phyloP scores from a whole-genome alignment of 2,888 invertebrate genomes.

The Toxonevra muliebris region DNA sequence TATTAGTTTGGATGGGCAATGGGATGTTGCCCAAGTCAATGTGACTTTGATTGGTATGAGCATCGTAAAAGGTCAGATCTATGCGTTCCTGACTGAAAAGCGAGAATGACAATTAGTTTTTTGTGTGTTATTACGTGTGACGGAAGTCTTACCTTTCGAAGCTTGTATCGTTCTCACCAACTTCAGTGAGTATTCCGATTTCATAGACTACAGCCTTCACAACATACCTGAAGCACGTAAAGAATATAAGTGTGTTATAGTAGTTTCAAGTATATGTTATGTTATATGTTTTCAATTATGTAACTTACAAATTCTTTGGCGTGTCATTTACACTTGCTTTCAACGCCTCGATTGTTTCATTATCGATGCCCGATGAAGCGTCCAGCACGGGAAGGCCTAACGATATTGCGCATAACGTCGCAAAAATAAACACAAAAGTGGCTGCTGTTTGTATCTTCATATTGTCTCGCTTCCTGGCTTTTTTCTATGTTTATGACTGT shows the following conservation, averaged over 20 bases:
- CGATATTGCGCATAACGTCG: conserved; percentile 48
- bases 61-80: conserved; percentile 68
- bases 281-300: no score
- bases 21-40: conserved; percentile 68
- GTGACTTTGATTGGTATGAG: conserved; percentile 65
- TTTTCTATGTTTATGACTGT: no score
- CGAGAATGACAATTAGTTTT: neutral
- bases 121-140: no score
- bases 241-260: no score
- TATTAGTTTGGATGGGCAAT: conserved; percentile 68
- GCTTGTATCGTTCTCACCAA: conserved; percentile 64
- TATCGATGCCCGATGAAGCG: conserved; percentile 52
- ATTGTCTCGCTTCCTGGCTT: conserved; percentile 14
- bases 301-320: conserved; percentile 61
- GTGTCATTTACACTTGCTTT: conserved; percentile 53
- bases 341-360: conserved; percentile 56
- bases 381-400: conserved; percentile 55
- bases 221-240: conserved; percentile 64
- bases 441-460: conserved; percentile 48
- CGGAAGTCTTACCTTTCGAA: conserved; percentile 51
- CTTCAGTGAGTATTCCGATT: conserved; percentile 70
- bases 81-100: conserved; percentile 66
- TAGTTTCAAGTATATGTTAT: no score
- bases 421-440: conserved; percentile 48
- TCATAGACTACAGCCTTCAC: conserved; percentile 71